Base-by-base conservation (phyloP, 2,113 vertebrate species). In the Isichthys henryi region DNA sequence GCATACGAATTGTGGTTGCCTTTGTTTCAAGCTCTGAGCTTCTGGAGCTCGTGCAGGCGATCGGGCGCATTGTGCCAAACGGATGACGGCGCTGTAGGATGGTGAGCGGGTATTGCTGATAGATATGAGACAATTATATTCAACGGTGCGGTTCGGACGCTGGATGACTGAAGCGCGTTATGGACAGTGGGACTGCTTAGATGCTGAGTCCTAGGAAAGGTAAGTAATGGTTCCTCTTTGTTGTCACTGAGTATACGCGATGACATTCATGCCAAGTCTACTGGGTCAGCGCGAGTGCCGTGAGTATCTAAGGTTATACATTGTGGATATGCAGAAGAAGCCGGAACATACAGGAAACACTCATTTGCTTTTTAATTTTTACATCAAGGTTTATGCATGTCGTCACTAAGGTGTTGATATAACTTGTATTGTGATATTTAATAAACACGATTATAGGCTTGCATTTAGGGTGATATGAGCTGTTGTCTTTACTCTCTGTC, bases 141-240 rank as follows among this genome's bases (percentile, higher is more conserved):
- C 70, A 53, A 21, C 31, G 5, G 49, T 15, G 10, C 17, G 74
- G 74, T 49, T 50, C n/a, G 62, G 88, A 83, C 50, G 27, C 48
- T 86, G 88, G 70, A 82, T 56, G n/a, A 13, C 7, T 31, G 27
- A 31, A 31, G 62, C 13, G 62, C n/a, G n/a, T 49, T 43, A 6
- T 31, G 88, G 48, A 39, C 43, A 52, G 31, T 53, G 70, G 70
- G 17, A 50, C 31, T 46, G 74, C 31, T 53, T 50, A 80, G 48
- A 89, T 83, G 74, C 74, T 89, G 88, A 89, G 49, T 43, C 88
- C 17, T 53, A 82, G 74, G 70, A 49, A 77, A 49, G 88, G 88
- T 89, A 74, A 89, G 88, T 83, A 56, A 50, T n/a, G 46, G 82
- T 53, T 87, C 85, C 50, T 86, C 48, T 86, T 86, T 52, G 85